Evolutionary conservation across 1,140 invertebrate genomes (phyloP).

Genomic region (Bombus confusus): DNA sequence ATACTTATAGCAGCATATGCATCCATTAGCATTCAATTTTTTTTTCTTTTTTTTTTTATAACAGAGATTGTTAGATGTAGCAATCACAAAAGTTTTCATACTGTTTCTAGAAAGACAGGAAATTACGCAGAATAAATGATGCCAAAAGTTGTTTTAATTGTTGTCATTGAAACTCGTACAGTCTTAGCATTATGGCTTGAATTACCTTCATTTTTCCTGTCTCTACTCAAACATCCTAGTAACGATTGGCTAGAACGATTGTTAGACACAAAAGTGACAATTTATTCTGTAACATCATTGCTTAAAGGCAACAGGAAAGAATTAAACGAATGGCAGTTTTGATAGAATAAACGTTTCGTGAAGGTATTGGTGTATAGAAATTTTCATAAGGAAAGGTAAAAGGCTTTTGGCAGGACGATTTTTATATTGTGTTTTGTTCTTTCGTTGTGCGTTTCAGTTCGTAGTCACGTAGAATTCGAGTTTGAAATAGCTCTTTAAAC

Average conservation of each 20-base stretch:
- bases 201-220: not conserved
- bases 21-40: constrained; percentile 56
- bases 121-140: constrained; percentile 21
- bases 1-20: not conserved
- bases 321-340: constrained; percentile 48
- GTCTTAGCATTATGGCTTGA: constrained; percentile 39
- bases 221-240: constrained; percentile 29
- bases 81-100: constrained; percentile 36
- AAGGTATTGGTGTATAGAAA: constrained; percentile 10
- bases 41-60: constrained; percentile 17
- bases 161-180: constrained; percentile 28
- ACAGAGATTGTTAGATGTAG: constrained; percentile 40
- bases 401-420: constrained; percentile 22
- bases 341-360: constrained; percentile 26
- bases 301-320: constrained; percentile 22
- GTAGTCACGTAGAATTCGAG: constrained; percentile 16
- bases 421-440: constrained; percentile 43
- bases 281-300: constrained; percentile 16
- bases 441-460: constrained; percentile 65
- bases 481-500: constrained; percentile 2
- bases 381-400: constrained; percentile 2
- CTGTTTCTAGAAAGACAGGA: constrained; percentile 34
- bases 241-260: constrained; percentile 27
- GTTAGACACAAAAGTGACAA: constrained; percentile 57
- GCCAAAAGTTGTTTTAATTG: constrained; percentile 5